Conservation (phyloP, 35 echinoderm and acorn worm species). For the Ptychodera flava region DNA sequence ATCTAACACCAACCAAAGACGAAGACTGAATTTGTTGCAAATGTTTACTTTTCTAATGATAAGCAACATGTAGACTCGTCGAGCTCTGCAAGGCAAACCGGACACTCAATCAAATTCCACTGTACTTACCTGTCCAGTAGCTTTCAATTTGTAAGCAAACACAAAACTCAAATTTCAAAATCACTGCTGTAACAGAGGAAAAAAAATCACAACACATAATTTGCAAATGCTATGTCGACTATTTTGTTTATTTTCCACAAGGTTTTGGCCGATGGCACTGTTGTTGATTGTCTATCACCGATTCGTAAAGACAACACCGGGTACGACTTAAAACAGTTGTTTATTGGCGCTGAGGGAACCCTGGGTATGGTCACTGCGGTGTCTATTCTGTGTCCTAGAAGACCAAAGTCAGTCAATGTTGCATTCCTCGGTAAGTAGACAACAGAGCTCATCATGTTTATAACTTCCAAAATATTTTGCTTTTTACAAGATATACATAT, state of each 20-base stretch:
- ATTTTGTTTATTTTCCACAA: not conserved
- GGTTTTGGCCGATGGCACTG: constrained; percentile 78
- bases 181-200: no score
- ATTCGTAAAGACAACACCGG: constrained; percentile 97
- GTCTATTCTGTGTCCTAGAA: constrained; percentile 73
- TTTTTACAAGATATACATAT: no score
- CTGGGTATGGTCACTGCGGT: constrained; percentile 71
- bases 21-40: no score
- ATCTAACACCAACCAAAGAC: no score
- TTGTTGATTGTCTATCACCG: constrained; percentile 59
- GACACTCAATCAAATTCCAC: no score
- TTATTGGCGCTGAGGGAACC: constrained; percentile 92
- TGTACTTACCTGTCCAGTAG: no score
- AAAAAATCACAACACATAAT: no score
- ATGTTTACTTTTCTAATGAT: no score
- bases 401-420: constrained; percentile 72
- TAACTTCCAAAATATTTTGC: not conserved
- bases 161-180: no score
- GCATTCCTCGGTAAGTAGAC: constrained; percentile 80
- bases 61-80: no score
- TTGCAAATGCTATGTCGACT: not conserved
- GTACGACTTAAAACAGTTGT: constrained; percentile 90
- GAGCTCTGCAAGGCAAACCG: no score
- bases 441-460: not conserved
- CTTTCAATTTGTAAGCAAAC: no score